These are phyloP conservation scores for Lordiphosa clarofinis DNA, from an alignment of 1,140 invertebrate species.

Conservation along the genomic window DNA sequence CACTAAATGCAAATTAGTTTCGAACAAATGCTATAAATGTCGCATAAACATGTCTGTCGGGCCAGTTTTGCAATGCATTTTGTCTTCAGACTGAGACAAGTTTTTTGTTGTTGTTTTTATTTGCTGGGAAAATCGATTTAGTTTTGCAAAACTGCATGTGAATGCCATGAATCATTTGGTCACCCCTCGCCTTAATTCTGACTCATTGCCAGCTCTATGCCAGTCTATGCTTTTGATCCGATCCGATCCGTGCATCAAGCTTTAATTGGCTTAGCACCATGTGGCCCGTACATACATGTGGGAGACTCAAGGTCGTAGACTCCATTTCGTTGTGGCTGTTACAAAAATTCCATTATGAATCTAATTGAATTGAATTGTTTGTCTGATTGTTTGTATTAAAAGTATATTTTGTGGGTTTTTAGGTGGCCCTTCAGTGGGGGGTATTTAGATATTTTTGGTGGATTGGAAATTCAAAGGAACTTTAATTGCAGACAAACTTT, in stretches of 20 bases:
- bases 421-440: too few relatives aligned
- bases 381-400: constrained; percentile 22
- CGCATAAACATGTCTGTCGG: constrained; percentile 4
- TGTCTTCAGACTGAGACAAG: not conserved
- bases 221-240: too few relatives aligned
- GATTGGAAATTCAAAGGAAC: too few relatives aligned
- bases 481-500: too few relatives aligned
- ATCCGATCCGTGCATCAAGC: constrained; percentile 38
- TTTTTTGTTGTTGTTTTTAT: not conserved
- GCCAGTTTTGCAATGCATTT: constrained; percentile 44
- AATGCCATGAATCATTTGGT: constrained; percentile 18
- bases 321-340: constrained; percentile 32
- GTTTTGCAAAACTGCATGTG: not conserved
- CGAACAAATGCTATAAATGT: constrained; percentile 8
- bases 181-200: constrained; percentile 36
- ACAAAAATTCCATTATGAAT: constrained; percentile 61
- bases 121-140: constrained; percentile 40
- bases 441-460: too few relatives aligned
- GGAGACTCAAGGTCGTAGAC: constrained; percentile 45
- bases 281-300: not conserved
- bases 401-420: not conserved
- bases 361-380: constrained; percentile 59
- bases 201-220: constrained; percentile 53
- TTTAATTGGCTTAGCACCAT: constrained; percentile 59
- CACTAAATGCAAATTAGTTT: constrained; percentile 16